Conservation (phyloP, 2,888 invertebrate genomes). For the Drosophila subquinaria region DNA sequence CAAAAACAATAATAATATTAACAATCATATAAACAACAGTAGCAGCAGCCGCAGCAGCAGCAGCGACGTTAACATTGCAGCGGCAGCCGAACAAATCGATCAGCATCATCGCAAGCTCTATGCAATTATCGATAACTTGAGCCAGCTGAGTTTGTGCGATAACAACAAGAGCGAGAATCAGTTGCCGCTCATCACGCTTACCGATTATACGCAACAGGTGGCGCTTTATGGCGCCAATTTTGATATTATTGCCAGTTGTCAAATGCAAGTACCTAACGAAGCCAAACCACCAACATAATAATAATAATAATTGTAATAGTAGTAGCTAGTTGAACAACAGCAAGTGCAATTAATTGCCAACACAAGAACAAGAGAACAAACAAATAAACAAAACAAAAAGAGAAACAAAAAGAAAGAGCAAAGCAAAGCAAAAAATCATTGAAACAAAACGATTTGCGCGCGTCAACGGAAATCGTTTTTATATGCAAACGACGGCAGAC, state of each 20-base stretch:
- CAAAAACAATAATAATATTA: conserved; percentile 18
- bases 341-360: conserved; percentile 49
- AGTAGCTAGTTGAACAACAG: conserved; percentile 12
- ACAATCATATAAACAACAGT: conserved; percentile 6
- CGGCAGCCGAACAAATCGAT: conserved; percentile 22
- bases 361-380: conserved; percentile 29
- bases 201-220: conserved; percentile 80
- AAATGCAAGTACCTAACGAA: conserved; percentile 74
- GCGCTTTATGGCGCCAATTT: conserved; percentile 55
- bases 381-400: conserved; percentile 23
- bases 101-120: conserved; percentile 61
- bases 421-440: conserved; percentile 29
- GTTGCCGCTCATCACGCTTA: conserved; percentile 83
- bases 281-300: conserved; percentile 79
- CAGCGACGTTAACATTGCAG: conserved; percentile 14
- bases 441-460: conserved; percentile 50
- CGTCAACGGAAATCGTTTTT: conserved; percentile 71
- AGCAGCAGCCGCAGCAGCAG: conserved; percentile 22
- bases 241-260: conserved; percentile 44
- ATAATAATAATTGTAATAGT: conserved; percentile 22
- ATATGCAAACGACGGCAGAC: conserved; percentile 81
- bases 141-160: conserved; percentile 77
- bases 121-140: conserved; percentile 80
- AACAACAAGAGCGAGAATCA: conserved; percentile 22
- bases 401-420: conserved; percentile 21